Evolutionary conservation across 2,113 vertebrate species (phyloP), one percentile per base, ranked within the genome.

Genomic region (Protobothrops flavoviridis): DNA sequence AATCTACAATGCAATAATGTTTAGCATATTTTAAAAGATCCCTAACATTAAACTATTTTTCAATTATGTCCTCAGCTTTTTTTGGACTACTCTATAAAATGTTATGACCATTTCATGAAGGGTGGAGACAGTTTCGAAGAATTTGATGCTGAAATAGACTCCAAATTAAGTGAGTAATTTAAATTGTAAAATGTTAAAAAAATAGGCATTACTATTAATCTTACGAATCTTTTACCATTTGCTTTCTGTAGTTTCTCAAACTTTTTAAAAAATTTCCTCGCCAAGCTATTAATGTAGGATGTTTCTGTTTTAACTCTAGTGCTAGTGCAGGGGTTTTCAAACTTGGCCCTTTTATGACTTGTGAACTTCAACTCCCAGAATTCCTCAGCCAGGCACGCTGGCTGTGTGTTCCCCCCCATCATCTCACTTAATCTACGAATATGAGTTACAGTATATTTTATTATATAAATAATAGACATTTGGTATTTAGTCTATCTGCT

Each of bases 41-140:
- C 26, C 9, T 89, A 56, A 48, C 85, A 48, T 43, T 90, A 92
- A 89, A 0, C 50, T 93, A 52, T 85, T 91, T 59, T 57, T 3
- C n/a, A 53, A 91, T 48, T 94, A 43, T 93, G 55, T 94, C 57
- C 95, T 87, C 95, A 99, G 99, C 96, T 99, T 53, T 98, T 99
- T 94, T 74, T 99, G 93, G 98, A 99, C 55, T 99, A 99, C 89
- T 97, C 97, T 48, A 96, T 97, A 88, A 98, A 98, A 88, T 98
- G 98, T 89, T 99, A 99, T 87, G 96, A 97, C 29, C 98, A 98
- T 90, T 99, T 99, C 95, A 99, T 99, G 98, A 97, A 98, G 90
- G 98, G 98, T 5, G 96, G 97, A 0, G 99, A 99, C 95, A 98
- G 96, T 11, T 99, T 98, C 97, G 99, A 99, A 5, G 98, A 99